Percentiles rank a stretch among this genome's conserved stretches.
These are phyloP conservation scores for Himalopsyche kuldschensis DNA, from an alignment of 2,888 invertebrate genomes.

Conservation along the genomic window DNA sequence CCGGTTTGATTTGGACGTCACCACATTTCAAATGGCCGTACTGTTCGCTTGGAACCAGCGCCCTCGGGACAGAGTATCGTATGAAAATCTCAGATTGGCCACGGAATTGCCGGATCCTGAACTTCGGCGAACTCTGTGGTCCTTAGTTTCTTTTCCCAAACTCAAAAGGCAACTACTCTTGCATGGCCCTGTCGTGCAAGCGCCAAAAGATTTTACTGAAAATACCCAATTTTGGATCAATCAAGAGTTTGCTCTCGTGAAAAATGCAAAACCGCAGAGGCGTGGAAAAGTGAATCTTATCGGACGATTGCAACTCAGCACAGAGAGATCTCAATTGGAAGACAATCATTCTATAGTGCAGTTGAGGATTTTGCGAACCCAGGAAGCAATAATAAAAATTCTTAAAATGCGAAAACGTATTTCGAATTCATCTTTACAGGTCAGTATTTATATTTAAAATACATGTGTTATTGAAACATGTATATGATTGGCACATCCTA, in stretches of 20 bases:
- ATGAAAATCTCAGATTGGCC: constrained; percentile 93
- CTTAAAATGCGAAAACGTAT: constrained; percentile 97
- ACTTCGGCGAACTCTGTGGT: constrained; percentile 92
- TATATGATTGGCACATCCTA: no score
- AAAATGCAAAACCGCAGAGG: constrained; percentile 93
- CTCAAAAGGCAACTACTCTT: constrained; percentile 88
- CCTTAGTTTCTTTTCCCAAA: constrained; percentile 93
- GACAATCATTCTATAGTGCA: constrained; percentile 99
- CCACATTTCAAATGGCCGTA: constrained; percentile 99
- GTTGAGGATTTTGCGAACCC: constrained; percentile 85
- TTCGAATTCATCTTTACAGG: constrained; percentile 90
- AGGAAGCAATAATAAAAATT: constrained; percentile 99
- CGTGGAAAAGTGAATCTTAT: constrained; percentile 96
- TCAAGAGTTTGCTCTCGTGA: constrained; percentile 92
- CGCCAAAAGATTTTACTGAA: constrained; percentile 92
- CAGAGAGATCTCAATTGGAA: constrained; percentile 93
- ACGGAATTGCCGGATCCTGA: constrained; percentile 97
- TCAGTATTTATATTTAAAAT: no score
- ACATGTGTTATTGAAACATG: no score
- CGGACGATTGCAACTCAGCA: constrained; percentile 91
- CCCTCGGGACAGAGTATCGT: constrained; percentile 88
- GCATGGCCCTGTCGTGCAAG: constrained; percentile 77
- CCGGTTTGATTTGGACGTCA: constrained; percentile 96
- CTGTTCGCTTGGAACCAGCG: constrained; percentile 98
- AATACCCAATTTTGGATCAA: constrained; percentile 95